Evolutionary conservation across 2,113 vertebrate genomes (phyloP), one percentile per base, ranked within the genome.

Genomic region (Dipodomys spectabilis): DNA sequence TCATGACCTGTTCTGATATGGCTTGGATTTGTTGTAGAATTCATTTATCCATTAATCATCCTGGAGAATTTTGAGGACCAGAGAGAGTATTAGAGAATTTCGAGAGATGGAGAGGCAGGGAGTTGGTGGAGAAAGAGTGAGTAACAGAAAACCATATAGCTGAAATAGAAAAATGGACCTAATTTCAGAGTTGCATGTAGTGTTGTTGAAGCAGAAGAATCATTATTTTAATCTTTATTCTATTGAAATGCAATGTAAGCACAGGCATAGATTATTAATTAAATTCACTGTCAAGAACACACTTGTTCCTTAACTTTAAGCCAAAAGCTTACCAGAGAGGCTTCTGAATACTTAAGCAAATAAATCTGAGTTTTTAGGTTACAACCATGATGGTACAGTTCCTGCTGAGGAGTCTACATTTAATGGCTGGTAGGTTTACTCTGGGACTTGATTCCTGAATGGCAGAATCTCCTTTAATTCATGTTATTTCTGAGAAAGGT

Each of bases 1-100:
- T 91, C 82, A 83, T 93, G 93, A 95, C 85, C 77, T 92, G 91
- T 94, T 96, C 86, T 96, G 91, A 93, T 96, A 94, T 77, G 86
- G 71, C 28, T 96, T 90, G 71, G 53, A 86, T 96, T 95, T 95
- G 74, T 53, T 94, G 28, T 85, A 96, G 89, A 82, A 57, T 94
- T 93, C 60, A 94, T 96, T 88, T 91, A 62, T 95, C 92, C 18
- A 94, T 95, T 91, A 96, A 23, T 95, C 82, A 90, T 86, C 64
- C 35, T 53, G 35, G 82, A 81, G 45, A 90, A 88, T 88, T 88
- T 82, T 88, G 77, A 92, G 65, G 8, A 19, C n/a, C 60, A 15
- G 28, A 57, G 27, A 77, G 28, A 57, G 2, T 82, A 71, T 75
- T 87, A 64, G 82, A 72, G 71, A 86, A 92, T 88, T 89, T 39